phyloP scores from a whole-genome alignment of 1,140 invertebrate genomes.

The Orius laevigatus region DNA sequence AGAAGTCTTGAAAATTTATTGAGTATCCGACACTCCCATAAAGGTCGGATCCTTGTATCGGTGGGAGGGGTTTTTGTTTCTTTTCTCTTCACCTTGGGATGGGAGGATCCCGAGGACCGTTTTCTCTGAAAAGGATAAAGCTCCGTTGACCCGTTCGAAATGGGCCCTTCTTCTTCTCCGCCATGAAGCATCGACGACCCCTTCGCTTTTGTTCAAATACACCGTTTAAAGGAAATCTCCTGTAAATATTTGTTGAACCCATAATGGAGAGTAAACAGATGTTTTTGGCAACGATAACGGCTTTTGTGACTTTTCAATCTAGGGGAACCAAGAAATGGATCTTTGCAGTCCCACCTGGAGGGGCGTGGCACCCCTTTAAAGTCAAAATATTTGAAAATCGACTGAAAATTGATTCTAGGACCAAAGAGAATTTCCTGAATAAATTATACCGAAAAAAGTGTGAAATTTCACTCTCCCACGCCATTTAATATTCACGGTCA shows the following conservation, averaged over 20 bases:
- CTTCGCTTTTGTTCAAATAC: neutral
- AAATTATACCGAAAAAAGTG: no score
- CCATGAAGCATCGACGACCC: neutral
- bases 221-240: no score
- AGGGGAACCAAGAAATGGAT: neutral
- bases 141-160: conserved; percentile 2
- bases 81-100: no score
- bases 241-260: neutral
- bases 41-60: neutral
- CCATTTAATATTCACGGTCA: neutral
- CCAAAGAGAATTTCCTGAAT: no score
- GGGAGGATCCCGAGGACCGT: no score
- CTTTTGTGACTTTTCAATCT: neutral
- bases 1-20: neutral
- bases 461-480: no score
- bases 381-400: no score
- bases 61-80: neutral
- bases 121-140: neutral
- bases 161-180: neutral
- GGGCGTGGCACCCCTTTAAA: no score
- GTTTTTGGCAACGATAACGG: neutral
- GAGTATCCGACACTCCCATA: conserved; percentile 1
- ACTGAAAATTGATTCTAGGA: no score
- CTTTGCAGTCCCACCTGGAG: no score
- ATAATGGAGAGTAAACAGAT: neutral